phyloP scores from a whole-genome alignment of 2,888 invertebrate species.

The Cryptosula pallasiana region DNA sequence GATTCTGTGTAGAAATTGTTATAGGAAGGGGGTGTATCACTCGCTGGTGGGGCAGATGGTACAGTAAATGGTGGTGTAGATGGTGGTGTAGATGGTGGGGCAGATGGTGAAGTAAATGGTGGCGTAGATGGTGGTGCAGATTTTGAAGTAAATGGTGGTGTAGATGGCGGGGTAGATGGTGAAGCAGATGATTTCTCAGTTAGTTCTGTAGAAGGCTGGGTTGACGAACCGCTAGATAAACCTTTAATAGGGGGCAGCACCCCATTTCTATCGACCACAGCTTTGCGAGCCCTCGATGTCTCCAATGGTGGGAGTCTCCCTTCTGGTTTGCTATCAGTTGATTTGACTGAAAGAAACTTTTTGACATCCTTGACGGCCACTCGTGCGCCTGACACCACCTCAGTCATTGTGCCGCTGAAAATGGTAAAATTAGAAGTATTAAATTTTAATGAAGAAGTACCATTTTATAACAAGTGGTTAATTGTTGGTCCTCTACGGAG shows the following conservation, averaged over 20 bases:
- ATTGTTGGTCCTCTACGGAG: too few relatives aligned
- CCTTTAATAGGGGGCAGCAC: too few relatives aligned
- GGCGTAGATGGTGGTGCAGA: background rate
- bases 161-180: background rate
- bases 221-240: too few relatives aligned
- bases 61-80: too few relatives aligned
- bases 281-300: too few relatives aligned
- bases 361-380: constrained; percentile 2
- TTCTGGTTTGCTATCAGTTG: background rate
- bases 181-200: too few relatives aligned
- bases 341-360: constrained; percentile 4
- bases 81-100: background rate
- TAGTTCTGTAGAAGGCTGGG: background rate
- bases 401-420: background rate
- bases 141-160: background rate
- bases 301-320: background rate
- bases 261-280: too few relatives aligned
- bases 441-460: too few relatives aligned
- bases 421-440: background rate
- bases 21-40: too few relatives aligned
- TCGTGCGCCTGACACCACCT: background rate
- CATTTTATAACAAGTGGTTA: too few relatives aligned
- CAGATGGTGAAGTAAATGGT: background rate
- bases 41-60: too few relatives aligned
- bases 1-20: too few relatives aligned